These are phyloP conservation scores for Seira ritae DNA, from an alignment of 2,888 invertebrate species.

Conservation along the genomic window DNA sequence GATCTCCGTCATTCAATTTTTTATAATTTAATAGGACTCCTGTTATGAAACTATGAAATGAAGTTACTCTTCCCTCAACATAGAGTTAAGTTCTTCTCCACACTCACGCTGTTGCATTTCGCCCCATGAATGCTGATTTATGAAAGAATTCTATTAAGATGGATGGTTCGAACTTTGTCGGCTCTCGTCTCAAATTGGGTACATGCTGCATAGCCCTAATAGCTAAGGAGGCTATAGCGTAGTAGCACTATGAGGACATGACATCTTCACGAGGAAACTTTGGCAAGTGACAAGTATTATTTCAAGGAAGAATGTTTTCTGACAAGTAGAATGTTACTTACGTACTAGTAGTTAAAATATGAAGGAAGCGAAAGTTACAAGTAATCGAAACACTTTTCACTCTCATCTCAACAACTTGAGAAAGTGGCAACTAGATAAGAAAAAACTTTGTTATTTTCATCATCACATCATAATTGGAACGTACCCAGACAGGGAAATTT, in stretches of 20 bases:
- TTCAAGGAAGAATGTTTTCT: not conserved
- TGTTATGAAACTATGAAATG: not conserved
- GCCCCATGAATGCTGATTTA: not conserved
- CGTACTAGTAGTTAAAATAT: not conserved
- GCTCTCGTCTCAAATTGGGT: not conserved
- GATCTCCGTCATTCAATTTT: not conserved
- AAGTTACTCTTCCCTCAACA: not conserved
- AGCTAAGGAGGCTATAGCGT: not conserved
- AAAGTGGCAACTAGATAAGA: constrained; percentile 24
- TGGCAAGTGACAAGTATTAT: constrained; percentile 18
- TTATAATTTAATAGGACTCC: not conserved
- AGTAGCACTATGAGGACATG: not conserved
- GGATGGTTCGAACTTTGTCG: not conserved
- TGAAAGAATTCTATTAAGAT: not conserved
- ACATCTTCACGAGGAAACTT: constrained; percentile 1
- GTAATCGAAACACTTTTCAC: not conserved
- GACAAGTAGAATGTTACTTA: too few species aligned
- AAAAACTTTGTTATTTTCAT: constrained; percentile 50
- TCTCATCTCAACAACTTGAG: not conserved
- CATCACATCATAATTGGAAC: constrained; percentile 55
- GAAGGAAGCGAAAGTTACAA: not conserved
- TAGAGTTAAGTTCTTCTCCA: not conserved
- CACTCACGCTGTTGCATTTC: not conserved
- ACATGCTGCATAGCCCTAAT: not conserved
- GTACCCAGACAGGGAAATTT: constrained; percentile 40